These are phyloP conservation scores for Megastigmus dorsalis DNA, from an alignment of 2,888 invertebrate species.

Conservation along the genomic window DNA sequence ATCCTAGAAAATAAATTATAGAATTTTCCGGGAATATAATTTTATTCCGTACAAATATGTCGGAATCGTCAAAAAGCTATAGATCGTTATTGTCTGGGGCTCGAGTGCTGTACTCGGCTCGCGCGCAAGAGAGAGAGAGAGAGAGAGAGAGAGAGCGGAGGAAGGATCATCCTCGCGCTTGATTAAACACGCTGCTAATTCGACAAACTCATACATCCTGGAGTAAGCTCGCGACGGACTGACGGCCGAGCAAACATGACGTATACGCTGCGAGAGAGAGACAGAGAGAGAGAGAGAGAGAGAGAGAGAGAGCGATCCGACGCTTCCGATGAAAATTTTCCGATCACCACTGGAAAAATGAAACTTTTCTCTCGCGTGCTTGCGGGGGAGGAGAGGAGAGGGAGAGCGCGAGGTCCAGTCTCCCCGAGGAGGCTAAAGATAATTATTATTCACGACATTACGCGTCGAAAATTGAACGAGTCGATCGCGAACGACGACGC, in stretches of 20 bases:
- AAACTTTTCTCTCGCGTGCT: slow-evolving; percentile 32
- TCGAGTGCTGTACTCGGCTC: neutral
- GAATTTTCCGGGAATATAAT: slow-evolving; percentile 51
- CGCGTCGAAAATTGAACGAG: slow-evolving; percentile 44
- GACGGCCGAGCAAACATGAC: slow-evolving; percentile 66
- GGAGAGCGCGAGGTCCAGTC: neutral
- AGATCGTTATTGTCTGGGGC: slow-evolving; percentile 54
- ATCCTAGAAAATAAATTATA: slow-evolving; percentile 51
- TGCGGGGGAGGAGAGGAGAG: no score
- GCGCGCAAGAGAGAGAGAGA: neutral
- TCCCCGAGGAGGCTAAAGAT: slow-evolving; percentile 34
- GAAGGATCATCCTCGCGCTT: slow-evolving; percentile 68
- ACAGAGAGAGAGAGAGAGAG: no score
- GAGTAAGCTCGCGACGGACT: slow-evolving; percentile 63
- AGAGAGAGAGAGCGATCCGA: no score
- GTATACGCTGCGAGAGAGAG: no score
- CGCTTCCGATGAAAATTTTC: slow-evolving; percentile 65
- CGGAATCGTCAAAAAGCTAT: slow-evolving; percentile 54
- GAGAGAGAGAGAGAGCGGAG: slow-evolving; percentile 55
- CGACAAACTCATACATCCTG: slow-evolving; percentile 69
- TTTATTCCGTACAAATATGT: slow-evolving; percentile 51
- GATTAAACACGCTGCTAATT: slow-evolving; percentile 67
- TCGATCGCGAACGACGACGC: slow-evolving; percentile 9
- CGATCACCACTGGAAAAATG: slow-evolving; percentile 37
- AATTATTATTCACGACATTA: slow-evolving; percentile 53